Evolutionary conservation across 2,797 vertebrate species (phyloP).

Genomic region (Poeciliopsis paucimaculata): DNA sequence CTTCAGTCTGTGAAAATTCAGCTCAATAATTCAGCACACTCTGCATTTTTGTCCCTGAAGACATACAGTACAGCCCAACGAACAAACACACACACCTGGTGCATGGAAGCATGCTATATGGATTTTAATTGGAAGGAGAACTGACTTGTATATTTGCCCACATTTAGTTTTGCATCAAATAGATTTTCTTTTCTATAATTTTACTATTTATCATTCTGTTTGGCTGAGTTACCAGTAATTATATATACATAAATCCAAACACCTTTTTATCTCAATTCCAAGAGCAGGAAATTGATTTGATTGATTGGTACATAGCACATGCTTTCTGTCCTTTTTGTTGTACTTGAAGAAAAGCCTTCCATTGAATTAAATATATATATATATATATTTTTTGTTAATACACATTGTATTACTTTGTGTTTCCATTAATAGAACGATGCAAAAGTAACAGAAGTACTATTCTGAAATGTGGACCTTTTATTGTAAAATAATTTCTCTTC

Average conservation of each 20-base stretch:
- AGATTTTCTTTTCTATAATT: slow-evolving; percentile 14
- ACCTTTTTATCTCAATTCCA: slow-evolving; percentile 38
- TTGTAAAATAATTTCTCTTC: background rate
- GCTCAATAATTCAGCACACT: slow-evolving; percentile 83
- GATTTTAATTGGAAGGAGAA: slow-evolving; percentile 69
- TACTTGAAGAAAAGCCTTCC: background rate
- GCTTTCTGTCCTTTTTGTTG: slow-evolving; percentile 27
- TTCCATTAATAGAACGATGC: background rate
- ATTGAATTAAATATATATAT: background rate
- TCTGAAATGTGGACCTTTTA: background rate
- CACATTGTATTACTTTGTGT: background rate
- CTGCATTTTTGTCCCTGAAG: slow-evolving; percentile 60
- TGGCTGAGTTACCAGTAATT: slow-evolving; percentile 12
- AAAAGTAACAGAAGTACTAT: background rate
- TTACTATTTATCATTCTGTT: slow-evolving; percentile 33
- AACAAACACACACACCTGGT: slow-evolving; percentile 31
- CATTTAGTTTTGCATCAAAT: slow-evolving; percentile 59
- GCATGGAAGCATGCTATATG: slow-evolving; percentile 53
- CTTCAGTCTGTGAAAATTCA: slow-evolving; percentile 82
- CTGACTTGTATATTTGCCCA: slow-evolving; percentile 57
- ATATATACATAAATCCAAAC: slow-evolving; percentile 38
- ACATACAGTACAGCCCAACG: slow-evolving; percentile 21
- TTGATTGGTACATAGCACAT: slow-evolving; percentile 30
- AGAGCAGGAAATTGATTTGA: slow-evolving; percentile 30
- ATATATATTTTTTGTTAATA: background rate